Conservation (phyloP, 2,113 vertebrate species). For the Crotophaga sulcirostris region DNA sequence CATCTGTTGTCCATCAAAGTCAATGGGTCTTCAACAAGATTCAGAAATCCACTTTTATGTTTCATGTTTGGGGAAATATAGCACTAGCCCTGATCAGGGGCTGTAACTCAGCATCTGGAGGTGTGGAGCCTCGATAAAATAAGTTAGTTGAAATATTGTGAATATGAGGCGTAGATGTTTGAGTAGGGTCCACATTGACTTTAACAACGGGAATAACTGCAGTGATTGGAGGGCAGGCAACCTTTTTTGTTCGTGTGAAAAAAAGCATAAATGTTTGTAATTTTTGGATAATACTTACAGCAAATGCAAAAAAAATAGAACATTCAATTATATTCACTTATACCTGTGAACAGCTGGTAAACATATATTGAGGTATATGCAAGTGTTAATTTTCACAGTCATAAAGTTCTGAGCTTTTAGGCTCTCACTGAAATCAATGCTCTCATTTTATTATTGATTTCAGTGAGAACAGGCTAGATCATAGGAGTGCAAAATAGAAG, state of each 20-base stretch:
- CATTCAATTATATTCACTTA: not conserved
- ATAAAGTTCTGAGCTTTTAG: conserved; percentile 48
- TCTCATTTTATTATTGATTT: conserved; percentile 50
- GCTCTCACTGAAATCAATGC: conserved; percentile 11
- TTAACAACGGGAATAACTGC: not conserved
- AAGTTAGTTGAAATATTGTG: not conserved
- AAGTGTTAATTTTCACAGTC: conserved; percentile 28
- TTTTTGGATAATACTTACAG: not conserved
- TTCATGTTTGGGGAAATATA: not conserved
- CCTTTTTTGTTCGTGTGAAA: not conserved
- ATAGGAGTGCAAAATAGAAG: not conserved
- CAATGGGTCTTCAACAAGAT: not conserved
- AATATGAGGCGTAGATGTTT: not conserved
- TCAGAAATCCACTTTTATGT: not conserved
- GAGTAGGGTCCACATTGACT: not conserved
- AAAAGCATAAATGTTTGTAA: not conserved
- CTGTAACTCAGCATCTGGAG: not conserved
- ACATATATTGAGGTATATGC: not conserved
- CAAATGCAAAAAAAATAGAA: not conserved
- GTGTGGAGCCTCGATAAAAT: not conserved
- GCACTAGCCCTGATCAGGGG: not conserved
- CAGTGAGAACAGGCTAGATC: not conserved
- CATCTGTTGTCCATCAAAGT: not conserved
- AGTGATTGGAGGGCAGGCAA: not conserved
- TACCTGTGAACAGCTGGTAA: not conserved